A percentile compares a stretch with the other conserved stretches of the same genome.
Evolutionary conservation across 2,113 vertebrate genomes (phyloP).

Genomic region (Rhynchomys soricoides): DNA sequence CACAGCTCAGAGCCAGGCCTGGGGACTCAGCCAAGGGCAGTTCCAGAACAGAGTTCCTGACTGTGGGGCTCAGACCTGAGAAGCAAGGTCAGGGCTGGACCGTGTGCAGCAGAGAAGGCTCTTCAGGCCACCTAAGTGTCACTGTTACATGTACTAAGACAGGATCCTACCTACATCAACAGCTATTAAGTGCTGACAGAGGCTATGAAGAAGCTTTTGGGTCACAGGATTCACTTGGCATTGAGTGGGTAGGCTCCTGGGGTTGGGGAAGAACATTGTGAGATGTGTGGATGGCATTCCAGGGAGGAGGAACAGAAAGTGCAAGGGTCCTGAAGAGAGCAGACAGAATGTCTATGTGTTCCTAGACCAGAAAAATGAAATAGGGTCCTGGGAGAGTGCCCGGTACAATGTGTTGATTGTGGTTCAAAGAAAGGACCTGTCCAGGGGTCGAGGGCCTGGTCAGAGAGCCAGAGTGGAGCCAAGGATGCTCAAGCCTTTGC

Average conservation of each 20-base stretch:
- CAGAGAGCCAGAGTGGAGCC: neutral
- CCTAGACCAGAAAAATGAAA: neutral
- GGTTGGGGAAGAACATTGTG: neutral
- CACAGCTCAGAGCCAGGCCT: slow-evolving; percentile 48
- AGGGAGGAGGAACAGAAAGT: neutral
- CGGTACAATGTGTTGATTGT: too few species aligned
- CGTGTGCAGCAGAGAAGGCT: neutral
- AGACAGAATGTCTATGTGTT: neutral
- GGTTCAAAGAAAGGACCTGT: neutral
- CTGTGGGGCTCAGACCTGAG: neutral
- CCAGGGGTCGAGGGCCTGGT: neutral
- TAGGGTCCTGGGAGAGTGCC: neutral
- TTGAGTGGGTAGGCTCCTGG: neutral
- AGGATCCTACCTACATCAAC: neutral
- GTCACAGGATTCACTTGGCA: neutral
- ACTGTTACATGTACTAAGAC: neutral
- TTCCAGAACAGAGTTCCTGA: neutral
- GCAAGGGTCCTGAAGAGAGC: slow-evolving; percentile 19
- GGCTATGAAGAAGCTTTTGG: neutral
- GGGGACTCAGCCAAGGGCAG: slow-evolving; percentile 51
- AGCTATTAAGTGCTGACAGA: neutral
- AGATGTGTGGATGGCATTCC: neutral
- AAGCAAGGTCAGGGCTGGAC: neutral
- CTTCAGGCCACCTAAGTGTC: neutral
- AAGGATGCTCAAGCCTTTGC: neutral